Conservation (phyloP, 2,797 vertebrate genomes). For the Adrianichthys oophorus region DNA sequence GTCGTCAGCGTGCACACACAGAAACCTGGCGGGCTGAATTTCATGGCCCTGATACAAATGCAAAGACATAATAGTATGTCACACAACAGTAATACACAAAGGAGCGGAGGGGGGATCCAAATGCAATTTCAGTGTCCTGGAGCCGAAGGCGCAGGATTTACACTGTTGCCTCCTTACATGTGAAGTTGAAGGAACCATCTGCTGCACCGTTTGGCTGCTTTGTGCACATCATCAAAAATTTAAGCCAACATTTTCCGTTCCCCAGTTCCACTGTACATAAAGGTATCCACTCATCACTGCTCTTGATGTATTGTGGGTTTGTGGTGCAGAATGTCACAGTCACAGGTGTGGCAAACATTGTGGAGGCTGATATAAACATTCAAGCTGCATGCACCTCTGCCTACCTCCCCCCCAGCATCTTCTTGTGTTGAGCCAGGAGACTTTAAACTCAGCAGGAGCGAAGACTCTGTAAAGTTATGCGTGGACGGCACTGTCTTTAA, state of each 20-base stretch:
- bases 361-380: conserved; percentile 10
- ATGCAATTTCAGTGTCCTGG: conserved; percentile 63
- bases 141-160: conserved; percentile 53
- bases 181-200: conserved; percentile 50
- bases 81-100: conserved; percentile 67
- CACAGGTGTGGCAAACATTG: neutral
- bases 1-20: conserved; percentile 36
- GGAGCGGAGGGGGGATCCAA: conserved; percentile 62
- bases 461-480: neutral
- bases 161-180: conserved; percentile 47
- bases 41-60: conserved; percentile 71
- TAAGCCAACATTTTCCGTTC: conserved; percentile 14
- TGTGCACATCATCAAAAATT: conserved; percentile 30
- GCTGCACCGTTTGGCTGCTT: conserved; percentile 32
- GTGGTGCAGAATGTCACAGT: neutral
- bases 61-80: conserved; percentile 70
- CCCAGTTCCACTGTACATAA: conserved; percentile 16
- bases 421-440: conserved; percentile 13
- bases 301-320: neutral
- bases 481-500: conserved; percentile 3
- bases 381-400: neutral
- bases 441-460: conserved; percentile 27
- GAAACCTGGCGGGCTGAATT: conserved; percentile 65
- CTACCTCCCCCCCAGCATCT: neutral
- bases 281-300: neutral